A percentile compares a stretch with the other conserved stretches of the same genome.
Conservation (phyloP, 2,888 invertebrate species). For the Flexamia atlantica region DNA sequence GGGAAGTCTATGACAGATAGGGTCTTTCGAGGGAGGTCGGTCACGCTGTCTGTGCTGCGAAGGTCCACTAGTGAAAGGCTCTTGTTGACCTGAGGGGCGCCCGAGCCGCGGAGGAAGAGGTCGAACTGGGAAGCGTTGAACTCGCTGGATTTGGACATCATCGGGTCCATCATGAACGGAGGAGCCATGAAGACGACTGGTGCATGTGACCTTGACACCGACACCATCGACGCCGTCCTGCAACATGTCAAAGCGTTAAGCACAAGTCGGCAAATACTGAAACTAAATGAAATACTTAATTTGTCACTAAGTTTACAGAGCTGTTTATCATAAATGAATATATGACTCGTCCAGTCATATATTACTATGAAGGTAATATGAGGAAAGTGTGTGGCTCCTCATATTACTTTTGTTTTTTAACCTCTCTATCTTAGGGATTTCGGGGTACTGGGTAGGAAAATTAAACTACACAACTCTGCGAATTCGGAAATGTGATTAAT, state of each 20-base stretch:
- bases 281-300: too few relatives aligned
- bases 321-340: too few relatives aligned
- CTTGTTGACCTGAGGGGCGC: conserved; percentile 70
- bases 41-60: conserved; percentile 70
- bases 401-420: too few relatives aligned
- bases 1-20: conserved; percentile 55
- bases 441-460: too few relatives aligned
- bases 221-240: conserved; percentile 43
- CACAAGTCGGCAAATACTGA: too few relatives aligned
- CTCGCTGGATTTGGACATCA: conserved; percentile 69
- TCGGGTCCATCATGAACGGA: background rate
- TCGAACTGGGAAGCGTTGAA: conserved; percentile 73
- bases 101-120: conserved; percentile 12
- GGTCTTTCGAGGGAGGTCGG: conserved; percentile 49
- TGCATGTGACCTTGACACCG: conserved; percentile 4
- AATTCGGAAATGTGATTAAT: too few relatives aligned
- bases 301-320: too few relatives aligned
- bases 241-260: background rate
- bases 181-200: conserved; percentile 1
- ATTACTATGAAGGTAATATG: too few relatives aligned
- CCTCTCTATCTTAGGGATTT: too few relatives aligned
- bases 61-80: conserved; percentile 75
- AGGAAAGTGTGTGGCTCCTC: too few relatives aligned
- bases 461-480: too few relatives aligned
- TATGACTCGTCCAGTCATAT: too few relatives aligned